These are phyloP conservation scores for Uloborus diversus DNA, from an alignment of 1,140 invertebrate genomes.

Conservation along the genomic window DNA sequence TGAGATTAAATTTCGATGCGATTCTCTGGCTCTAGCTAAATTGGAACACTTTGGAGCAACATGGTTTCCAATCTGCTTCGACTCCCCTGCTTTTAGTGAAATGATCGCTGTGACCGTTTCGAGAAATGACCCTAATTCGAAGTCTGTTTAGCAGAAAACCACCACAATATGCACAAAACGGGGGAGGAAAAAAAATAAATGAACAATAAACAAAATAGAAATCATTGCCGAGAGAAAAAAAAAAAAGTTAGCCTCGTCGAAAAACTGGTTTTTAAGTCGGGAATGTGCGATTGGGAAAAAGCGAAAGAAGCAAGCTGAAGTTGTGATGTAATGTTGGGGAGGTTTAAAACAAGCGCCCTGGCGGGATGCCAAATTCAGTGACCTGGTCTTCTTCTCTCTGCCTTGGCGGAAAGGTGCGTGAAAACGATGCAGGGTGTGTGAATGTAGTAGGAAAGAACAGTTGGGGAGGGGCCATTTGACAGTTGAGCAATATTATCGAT, in stretches of 20 bases:
- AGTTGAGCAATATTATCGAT: constrained; percentile 28
- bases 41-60: too few relatives aligned
- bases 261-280: constrained; percentile 40
- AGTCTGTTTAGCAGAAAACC: not conserved
- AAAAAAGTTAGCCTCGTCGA: constrained; percentile 17
- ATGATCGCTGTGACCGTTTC: constrained; percentile 11
- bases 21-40: too few relatives aligned
- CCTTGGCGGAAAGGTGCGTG: not conserved
- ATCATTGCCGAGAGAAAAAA: not conserved
- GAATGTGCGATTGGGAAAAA: constrained; percentile 35
- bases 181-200: not conserved
- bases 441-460: not conserved
- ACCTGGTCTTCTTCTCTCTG: not conserved
- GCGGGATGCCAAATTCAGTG: constrained; percentile 39
- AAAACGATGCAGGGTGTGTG: not conserved
- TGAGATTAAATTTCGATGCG: too few relatives aligned
- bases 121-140: constrained; percentile 25
- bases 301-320: not conserved
- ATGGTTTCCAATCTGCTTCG: not conserved
- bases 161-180: constrained; percentile 24
- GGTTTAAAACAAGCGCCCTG: constrained; percentile 54
- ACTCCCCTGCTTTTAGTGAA: not conserved
- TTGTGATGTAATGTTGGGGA: constrained; percentile 46
- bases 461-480: constrained; percentile 16
- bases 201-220: constrained; percentile 13